Conservation (phyloP, 1,140 invertebrate species). For the Cataglyphis hispanica region DNA sequence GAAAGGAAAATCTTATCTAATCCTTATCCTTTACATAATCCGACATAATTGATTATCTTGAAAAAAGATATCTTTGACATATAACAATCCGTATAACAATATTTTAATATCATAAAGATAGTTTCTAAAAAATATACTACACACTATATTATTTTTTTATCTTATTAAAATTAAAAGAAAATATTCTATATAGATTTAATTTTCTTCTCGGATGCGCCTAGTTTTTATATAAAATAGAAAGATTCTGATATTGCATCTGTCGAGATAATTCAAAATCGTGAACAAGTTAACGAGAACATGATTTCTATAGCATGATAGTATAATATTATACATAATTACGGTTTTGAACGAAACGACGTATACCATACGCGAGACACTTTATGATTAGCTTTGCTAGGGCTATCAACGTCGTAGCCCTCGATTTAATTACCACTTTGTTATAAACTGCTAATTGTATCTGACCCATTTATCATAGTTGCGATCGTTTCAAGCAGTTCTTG, state of each 20-base stretch:
- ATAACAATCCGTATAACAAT: conserved; percentile 23
- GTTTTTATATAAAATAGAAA: background rate
- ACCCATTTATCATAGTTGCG: conserved; percentile 35
- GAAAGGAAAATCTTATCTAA: conserved; percentile 38
- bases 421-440: conserved; percentile 36
- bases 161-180: background rate
- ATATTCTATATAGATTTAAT: background rate
- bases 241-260: background rate
- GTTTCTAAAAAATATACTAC: background rate
- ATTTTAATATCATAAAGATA: background rate
- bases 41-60: conserved; percentile 5
- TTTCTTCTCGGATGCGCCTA: too few species aligned
- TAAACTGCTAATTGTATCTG: conserved; percentile 35
- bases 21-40: conserved; percentile 41
- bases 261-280: background rate
- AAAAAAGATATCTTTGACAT: background rate
- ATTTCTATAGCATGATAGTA: background rate
- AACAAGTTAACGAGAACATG: background rate
- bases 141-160: background rate
- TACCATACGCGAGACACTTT: conserved; percentile 20
- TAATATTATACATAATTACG: conserved; percentile 16
- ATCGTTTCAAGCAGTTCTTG: conserved; percentile 25
- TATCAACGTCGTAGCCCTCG: conserved; percentile 29
- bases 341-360: background rate
- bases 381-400: background rate